These are phyloP conservation scores for Otus sunia DNA, from an alignment of 2,113 vertebrate genomes.

Conservation along the genomic window DNA sequence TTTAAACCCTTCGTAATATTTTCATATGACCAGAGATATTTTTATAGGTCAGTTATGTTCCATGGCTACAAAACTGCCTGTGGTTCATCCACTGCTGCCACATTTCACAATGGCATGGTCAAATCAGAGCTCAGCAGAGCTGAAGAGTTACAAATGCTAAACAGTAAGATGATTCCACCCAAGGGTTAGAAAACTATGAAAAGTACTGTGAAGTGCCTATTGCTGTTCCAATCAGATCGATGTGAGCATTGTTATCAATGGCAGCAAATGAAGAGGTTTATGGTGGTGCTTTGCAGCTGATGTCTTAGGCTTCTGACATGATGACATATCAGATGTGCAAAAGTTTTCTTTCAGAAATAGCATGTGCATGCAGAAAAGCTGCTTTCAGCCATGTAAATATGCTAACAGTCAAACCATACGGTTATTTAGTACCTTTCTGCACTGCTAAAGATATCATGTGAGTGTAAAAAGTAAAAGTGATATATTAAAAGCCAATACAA, in stretches of 20 bases:
- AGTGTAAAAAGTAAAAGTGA: neutral
- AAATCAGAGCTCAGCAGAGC: neutral
- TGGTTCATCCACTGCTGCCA: neutral
- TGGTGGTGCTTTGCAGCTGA: neutral
- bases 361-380: neutral
- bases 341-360: neutral
- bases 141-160: neutral
- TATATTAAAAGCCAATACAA: neutral
- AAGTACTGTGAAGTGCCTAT: neutral
- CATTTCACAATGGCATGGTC: neutral
- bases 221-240: neutral
- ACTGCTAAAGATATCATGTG: neutral
- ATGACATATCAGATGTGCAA: neutral
- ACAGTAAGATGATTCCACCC: neutral
- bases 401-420: neutral
- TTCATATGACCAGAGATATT: neutral
- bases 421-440: neutral
- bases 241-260: neutral
- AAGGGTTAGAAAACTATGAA: neutral
- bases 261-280: neutral
- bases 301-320: neutral
- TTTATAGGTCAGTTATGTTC: constrained; percentile 38
- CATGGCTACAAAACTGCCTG: neutral
- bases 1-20: neutral
- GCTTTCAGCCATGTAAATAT: neutral